phyloP scores from a whole-genome alignment of 2,797 vertebrate species.

The Botia kubotai region DNA sequence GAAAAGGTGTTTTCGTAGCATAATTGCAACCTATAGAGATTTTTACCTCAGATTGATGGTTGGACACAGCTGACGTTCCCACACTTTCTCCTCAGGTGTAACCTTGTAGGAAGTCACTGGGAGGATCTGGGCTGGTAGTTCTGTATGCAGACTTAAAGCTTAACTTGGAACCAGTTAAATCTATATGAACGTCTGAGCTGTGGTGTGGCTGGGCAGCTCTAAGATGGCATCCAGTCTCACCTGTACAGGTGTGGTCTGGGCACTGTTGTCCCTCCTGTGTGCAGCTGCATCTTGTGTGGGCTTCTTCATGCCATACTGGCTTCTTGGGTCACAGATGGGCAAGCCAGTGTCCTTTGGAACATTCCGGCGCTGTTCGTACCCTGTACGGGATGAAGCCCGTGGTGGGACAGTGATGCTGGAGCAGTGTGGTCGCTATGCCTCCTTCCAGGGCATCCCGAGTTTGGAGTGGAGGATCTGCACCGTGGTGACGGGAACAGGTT shows the following conservation, averaged over 20 bases:
- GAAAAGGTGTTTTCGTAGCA: not conserved
- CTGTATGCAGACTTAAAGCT: not conserved
- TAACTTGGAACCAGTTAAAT: conserved; percentile 24
- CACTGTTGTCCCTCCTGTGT: conserved; percentile 91
- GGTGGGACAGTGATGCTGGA: conserved; percentile 95
- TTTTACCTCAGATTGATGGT: conserved; percentile 33
- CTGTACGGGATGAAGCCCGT: conserved; percentile 88
- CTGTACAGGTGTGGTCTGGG: conserved; percentile 84
- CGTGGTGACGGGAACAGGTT: conserved; percentile 91
- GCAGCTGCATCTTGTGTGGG: conserved; percentile 84
- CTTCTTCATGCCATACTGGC: conserved; percentile 98
- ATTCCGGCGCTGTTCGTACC: conserved; percentile 95
- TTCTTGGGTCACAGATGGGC: conserved; percentile 86
- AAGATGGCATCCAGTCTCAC: conserved; percentile 86
- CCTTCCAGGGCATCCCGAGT: conserved; percentile 94
- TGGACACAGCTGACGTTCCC: not conserved
- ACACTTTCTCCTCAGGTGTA: conserved; percentile 45
- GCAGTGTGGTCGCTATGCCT: conserved; percentile 96
- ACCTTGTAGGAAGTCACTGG: conserved; percentile 13
- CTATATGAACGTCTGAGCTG: conserved; percentile 3
- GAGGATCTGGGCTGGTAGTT: conserved; percentile 31
- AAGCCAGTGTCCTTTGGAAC: conserved; percentile 95
- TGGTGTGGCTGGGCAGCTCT: not conserved
- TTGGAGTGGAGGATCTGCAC: conserved; percentile 96
- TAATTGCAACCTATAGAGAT: not conserved